Evolutionary conservation across 2,113 vertebrate genomes (phyloP).

Genomic region (Nipponia nippon): DNA sequence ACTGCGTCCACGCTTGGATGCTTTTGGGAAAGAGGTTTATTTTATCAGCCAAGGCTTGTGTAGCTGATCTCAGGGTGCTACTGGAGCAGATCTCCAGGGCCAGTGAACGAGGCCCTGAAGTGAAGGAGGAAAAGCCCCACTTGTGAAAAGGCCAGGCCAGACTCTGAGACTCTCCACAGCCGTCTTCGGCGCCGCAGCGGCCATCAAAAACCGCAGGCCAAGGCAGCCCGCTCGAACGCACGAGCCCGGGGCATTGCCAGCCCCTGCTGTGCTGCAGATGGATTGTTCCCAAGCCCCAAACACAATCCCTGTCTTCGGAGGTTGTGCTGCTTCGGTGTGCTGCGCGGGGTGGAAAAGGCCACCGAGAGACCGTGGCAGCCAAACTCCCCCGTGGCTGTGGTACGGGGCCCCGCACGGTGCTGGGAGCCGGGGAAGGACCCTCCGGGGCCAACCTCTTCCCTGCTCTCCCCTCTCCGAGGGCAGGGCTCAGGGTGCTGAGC

Average conservation of each 20-base stretch:
- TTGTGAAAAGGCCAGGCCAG: not conserved
- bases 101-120: not conserved
- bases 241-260: not conserved
- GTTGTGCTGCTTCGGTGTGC: not conserved
- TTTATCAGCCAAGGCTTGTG: fast-evolving
- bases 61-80: fast-evolving
- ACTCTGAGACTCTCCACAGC: not conserved
- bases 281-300: not conserved
- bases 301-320: fast-evolving
- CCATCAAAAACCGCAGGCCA: not conserved
- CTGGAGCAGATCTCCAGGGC: not conserved
- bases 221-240: not conserved
- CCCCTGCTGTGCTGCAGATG: not conserved
- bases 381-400: fast-evolving
- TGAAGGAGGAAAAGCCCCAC: not conserved
- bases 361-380: fast-evolving
- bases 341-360: not conserved
- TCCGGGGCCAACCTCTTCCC: not conserved
- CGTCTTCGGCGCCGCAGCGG: not conserved
- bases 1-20: fast-evolving
- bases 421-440: not conserved
- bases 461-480: fast-evolving
- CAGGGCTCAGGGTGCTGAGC: not conserved
- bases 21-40: not conserved
- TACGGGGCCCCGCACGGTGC: fast-evolving